Evolutionary conservation across 2,888 invertebrate species (phyloP).

Genomic region (Nudaria mundana): DNA sequence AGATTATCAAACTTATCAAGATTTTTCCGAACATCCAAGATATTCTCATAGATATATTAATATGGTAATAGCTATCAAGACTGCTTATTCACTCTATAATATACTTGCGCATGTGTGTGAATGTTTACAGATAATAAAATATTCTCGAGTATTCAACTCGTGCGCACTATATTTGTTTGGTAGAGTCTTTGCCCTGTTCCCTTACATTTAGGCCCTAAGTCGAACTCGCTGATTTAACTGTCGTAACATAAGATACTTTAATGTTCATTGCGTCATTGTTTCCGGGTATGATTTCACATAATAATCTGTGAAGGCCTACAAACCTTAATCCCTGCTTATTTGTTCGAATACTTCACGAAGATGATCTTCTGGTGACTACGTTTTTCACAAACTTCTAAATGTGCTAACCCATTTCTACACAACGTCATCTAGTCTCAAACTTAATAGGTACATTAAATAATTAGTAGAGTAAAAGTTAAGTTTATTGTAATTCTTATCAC

Average conservation of each 20-base stretch:
- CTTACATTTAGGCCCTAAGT: slow-evolving; percentile 38
- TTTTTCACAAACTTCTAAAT: too few relatives aligned
- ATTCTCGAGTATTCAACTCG: slow-evolving; percentile 72
- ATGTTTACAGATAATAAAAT: slow-evolving; percentile 72
- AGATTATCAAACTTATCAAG: too few relatives aligned
- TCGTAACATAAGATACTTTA: slow-evolving; percentile 15
- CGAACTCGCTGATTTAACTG: slow-evolving; percentile 29
- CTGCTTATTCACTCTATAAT: slow-evolving; percentile 13
- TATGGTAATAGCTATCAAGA: too few relatives aligned
- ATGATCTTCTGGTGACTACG: too few relatives aligned
- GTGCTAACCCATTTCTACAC: too few relatives aligned
- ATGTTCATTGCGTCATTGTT: slow-evolving; percentile 10
- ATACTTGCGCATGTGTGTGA: slow-evolving; percentile 41
- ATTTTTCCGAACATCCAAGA: too few relatives aligned
- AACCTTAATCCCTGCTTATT: background rate
- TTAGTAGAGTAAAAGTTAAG: too few relatives aligned
- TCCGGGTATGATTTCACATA: slow-evolving; percentile 14
- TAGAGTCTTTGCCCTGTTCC: slow-evolving; percentile 49
- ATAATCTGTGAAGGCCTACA: background rate
- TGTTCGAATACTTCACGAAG: too few relatives aligned
- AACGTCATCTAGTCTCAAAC: too few relatives aligned
- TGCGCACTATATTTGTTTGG: slow-evolving; percentile 66
- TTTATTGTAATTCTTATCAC: too few relatives aligned
- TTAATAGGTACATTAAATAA: too few relatives aligned
- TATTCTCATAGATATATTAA: too few relatives aligned